phyloP scores from a whole-genome alignment of 2,113 vertebrate species.

The Scophthalmus maximus region DNA sequence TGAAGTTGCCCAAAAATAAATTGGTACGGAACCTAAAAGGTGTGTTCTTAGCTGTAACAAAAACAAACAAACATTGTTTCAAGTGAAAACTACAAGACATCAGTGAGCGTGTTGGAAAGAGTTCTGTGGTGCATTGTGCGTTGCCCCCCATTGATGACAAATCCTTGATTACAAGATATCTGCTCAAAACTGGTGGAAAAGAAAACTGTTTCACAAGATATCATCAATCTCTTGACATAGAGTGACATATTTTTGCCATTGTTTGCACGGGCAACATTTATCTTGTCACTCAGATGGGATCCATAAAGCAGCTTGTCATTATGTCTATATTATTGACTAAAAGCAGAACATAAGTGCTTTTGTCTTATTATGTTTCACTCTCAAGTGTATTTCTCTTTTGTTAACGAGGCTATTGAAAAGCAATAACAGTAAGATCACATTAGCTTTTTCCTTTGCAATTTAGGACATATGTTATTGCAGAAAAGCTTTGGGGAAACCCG shows the following conservation, averaged over 20 bases:
- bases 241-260: slow-evolving; percentile 51
- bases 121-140: too few relatives aligned
- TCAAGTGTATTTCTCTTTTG: slow-evolving; percentile 69
- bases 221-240: slow-evolving; percentile 23
- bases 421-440: slow-evolving; percentile 75
- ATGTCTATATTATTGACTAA: slow-evolving; percentile 72
- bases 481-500: slow-evolving; percentile 60
- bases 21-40: too few relatives aligned
- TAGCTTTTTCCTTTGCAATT: slow-evolving; percentile 65
- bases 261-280: slow-evolving; percentile 55
- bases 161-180: too few relatives aligned
- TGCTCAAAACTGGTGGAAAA: too few relatives aligned
- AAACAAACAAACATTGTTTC: too few relatives aligned
- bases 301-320: slow-evolving; percentile 68
- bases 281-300: slow-evolving; percentile 65
- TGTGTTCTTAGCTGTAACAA: too few relatives aligned
- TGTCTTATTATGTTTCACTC: slow-evolving; percentile 67
- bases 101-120: too few relatives aligned
- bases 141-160: too few relatives aligned
- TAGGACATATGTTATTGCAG: slow-evolving; percentile 62
- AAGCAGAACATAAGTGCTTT: slow-evolving; percentile 62
- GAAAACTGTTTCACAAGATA: too few relatives aligned
- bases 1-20: too few relatives aligned
- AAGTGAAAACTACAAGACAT: too few relatives aligned
- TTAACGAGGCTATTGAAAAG: slow-evolving; percentile 72